phyloP scores from a whole-genome alignment of 2,113 vertebrate species.

The Microcebus griseorufus region DNA sequence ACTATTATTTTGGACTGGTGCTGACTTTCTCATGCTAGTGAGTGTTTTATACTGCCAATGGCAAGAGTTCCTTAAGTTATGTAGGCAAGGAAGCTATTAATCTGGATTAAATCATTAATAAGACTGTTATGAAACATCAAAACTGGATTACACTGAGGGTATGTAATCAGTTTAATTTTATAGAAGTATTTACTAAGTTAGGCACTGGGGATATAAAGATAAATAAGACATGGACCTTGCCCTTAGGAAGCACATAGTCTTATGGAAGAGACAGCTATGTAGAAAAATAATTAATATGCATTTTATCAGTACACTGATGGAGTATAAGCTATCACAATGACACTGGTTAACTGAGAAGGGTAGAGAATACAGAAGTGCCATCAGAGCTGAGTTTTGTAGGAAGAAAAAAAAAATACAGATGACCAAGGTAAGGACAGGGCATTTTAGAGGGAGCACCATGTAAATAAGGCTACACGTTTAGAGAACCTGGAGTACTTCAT shows the following conservation, averaged over 20 bases:
- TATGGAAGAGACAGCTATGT: not conserved
- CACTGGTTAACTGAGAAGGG: not conserved
- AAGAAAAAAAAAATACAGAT: not conserved
- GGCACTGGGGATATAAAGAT: not conserved
- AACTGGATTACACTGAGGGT: not conserved
- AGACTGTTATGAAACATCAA: not conserved
- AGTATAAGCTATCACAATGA: not conserved
- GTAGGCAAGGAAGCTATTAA: not conserved
- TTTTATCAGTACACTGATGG: not conserved
- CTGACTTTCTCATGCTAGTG: not conserved
- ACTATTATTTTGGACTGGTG: not conserved
- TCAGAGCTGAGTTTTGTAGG: not conserved
- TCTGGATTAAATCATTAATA: not conserved
- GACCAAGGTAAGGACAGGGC: not conserved
- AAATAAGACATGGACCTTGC: not conserved
- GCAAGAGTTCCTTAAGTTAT: not conserved
- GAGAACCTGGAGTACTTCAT: not conserved
- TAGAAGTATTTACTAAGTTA: not conserved
- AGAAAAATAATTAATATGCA: not conserved
- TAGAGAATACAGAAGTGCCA: not conserved
- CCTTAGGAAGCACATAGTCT: not conserved
- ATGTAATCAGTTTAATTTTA: not conserved
- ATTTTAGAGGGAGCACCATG: not conserved
- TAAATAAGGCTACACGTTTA: not conserved
- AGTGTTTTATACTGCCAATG: not conserved